Evolutionary conservation across 2,797 vertebrate genomes (phyloP), one percentile per base, ranked within the genome.

Genomic region (Acanthurus lineatus): DNA sequence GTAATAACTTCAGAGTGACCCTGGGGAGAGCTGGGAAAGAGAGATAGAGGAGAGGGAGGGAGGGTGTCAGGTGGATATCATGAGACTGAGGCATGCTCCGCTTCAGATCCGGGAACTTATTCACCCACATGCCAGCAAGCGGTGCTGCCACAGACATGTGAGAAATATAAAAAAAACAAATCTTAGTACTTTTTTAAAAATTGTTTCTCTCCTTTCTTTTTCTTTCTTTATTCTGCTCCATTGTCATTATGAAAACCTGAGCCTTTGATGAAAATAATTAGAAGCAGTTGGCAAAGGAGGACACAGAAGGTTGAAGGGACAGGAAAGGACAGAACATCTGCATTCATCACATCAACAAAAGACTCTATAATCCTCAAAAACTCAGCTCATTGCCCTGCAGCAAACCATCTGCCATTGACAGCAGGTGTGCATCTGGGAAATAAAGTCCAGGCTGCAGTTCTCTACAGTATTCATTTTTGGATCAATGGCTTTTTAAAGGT

Each of bases 31-130:
- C 82, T 68, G 76, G 79, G 81, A 77, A 82, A 47, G 17, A 35
- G 64, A 75, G 77, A 76, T 5, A 57, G 75, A 53, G 60, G 76
- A 66, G 56, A 12, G 52, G 63, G 47, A 40, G 72, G 70, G 75
- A 32, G 69, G 60, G 73, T 84, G 92, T 94, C 93, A 93, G 94
- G 94, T 95, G 95, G 91, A 91, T 82, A 91, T 95, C 94, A 96
- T 94, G 94, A 91, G 94, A 95, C 93, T 35, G 54, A 85, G 82
- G 64, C 87, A 83, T 89, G 89, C 89, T 93, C 68, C 69, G 75
- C 78, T 89, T 92, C 87, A 79, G 82, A 87, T 83, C 82, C 61
- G 71, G 87, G 87, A 90, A 92, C 77, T 79, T 32, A 89, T 89
- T 90, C 86, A 90, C 81, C 88, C 86, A 79, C 86, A 86, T n/a